phyloP scores from a whole-genome alignment of 2,797 vertebrate genomes.

The Acropternis orthonyx region DNA sequence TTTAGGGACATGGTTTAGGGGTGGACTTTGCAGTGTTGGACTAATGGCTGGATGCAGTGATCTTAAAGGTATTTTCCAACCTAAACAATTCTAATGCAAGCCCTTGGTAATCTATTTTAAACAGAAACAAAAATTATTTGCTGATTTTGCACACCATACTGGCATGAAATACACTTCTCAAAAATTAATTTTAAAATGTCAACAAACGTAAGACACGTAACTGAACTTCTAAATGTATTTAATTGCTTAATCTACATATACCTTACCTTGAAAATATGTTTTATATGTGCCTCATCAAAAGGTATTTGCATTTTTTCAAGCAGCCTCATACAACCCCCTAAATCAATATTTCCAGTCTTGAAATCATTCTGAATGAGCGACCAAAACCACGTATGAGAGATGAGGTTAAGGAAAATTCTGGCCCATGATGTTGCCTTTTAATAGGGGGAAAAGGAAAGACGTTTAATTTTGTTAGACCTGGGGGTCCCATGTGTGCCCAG shows the following conservation, averaged over 20 bases:
- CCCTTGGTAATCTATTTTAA: not conserved
- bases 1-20: not conserved
- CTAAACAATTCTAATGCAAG: not conserved
- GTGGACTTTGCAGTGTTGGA: not conserved
- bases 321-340: conserved; percentile 53
- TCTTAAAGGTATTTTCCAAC: not conserved
- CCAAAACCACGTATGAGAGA: conserved; percentile 72
- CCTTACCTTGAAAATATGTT: conserved; percentile 76
- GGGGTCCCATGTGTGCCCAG: accelerated
- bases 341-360: conserved; percentile 61
- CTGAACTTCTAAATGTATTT: not conserved
- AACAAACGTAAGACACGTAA: not conserved
- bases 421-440: not conserved
- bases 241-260: not conserved
- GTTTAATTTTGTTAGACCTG: not conserved
- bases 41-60: not conserved
- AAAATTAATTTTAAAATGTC: not conserved
- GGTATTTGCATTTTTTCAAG: conserved; percentile 70
- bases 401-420: conserved; percentile 68
- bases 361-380: conserved; percentile 70
- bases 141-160: not conserved
- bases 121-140: not conserved
- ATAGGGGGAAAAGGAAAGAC: not conserved
- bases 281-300: conserved; percentile 64
- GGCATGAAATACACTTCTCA: not conserved